Evolutionary conservation across 2,113 vertebrate species (phyloP).

Genomic region (Raja brachyura): DNA sequence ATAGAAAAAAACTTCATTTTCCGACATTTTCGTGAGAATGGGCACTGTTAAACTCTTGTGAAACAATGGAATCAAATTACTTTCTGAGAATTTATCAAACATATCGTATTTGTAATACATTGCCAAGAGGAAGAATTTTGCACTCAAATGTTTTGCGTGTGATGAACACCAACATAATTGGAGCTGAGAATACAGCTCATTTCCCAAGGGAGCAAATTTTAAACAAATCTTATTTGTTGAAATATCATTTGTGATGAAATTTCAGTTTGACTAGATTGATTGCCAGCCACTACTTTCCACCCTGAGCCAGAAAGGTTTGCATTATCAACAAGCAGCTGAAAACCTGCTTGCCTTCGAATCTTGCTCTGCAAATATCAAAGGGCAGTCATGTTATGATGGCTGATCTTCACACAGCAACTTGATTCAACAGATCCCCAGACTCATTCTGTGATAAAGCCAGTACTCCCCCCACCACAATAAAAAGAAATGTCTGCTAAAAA

Average conservation of each 20-base stretch:
- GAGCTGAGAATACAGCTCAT: neutral
- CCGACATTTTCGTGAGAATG: neutral
- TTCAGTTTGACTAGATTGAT: slow-evolving; percentile 23
- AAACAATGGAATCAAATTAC: slow-evolving; percentile 23
- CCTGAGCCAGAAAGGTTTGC: neutral
- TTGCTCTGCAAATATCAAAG: slow-evolving; percentile 20
- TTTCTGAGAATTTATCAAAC: slow-evolving; percentile 2
- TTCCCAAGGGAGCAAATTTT: slow-evolving; percentile 19
- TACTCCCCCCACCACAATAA: neutral
- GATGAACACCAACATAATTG: slow-evolving; percentile 16
- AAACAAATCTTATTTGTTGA: slow-evolving; percentile 23
- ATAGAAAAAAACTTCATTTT: neutral
- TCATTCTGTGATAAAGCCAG: neutral
- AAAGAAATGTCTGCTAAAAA: neutral
- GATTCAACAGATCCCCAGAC: neutral
- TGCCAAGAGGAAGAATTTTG: neutral
- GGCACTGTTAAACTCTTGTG: neutral
- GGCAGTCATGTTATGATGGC: slow-evolving; percentile 8
- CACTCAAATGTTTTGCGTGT: slow-evolving; percentile 12
- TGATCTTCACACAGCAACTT: neutral
- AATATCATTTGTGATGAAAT: slow-evolving; percentile 9
- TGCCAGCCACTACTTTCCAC: neutral
- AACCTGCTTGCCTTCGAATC: neutral
- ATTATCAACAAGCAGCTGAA: slow-evolving; percentile 16
- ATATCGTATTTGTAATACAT: neutral